Evolutionary conservation across 2,888 invertebrate species (phyloP), one percentile per base, ranked within the genome.

Genomic region (Clistopyga incitator): DNA sequence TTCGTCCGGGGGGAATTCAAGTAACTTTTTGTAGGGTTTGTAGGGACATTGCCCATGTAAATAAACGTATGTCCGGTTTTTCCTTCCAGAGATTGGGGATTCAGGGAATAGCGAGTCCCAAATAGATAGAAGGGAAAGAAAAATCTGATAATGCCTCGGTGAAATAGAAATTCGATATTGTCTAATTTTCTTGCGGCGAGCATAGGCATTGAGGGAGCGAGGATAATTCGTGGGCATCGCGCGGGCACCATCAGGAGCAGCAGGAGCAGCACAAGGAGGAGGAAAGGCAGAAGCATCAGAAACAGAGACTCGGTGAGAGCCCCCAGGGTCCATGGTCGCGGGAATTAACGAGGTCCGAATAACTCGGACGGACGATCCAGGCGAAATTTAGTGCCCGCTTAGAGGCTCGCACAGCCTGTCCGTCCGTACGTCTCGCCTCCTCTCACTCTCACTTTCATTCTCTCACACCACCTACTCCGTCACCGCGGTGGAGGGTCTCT

Each of bases 321-420:
- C 38, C 78, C 23, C 78, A 75, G 65, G 82, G 76, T 71, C 79
- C 50, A 85, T 71, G 87, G 84, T 88, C 89, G 90, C 88, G 91
- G 89, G 90, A 91, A 91, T 91, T 91, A 91, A 91, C 90, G 90
- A 90, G 91, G 87, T 88, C 89, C 89, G 88, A 88, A 90, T 90
- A 89, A 83, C 88, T 89, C 89, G 87, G 88, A 85, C 88, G 88
- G 87, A 86, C 88, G 76, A 79, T 83, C 78, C 82, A 20, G 71
- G 70, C 76, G 76, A 83, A 83, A 83, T 83, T 83, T 83, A 83
- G 82, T 83, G 79, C 76, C 79, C 76, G 82, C 82, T 83, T 83
- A 76, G 82, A 79, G 79, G 82, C 79, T 65, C 82, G n/a, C 82
- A 59, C 79, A 76, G 70, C 76, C 79, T 79, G 82, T 79, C 82